Evolutionary conservation across 1,140 invertebrate species (phyloP).

Genomic region (Ptiloglossa arizonensis): DNA sequence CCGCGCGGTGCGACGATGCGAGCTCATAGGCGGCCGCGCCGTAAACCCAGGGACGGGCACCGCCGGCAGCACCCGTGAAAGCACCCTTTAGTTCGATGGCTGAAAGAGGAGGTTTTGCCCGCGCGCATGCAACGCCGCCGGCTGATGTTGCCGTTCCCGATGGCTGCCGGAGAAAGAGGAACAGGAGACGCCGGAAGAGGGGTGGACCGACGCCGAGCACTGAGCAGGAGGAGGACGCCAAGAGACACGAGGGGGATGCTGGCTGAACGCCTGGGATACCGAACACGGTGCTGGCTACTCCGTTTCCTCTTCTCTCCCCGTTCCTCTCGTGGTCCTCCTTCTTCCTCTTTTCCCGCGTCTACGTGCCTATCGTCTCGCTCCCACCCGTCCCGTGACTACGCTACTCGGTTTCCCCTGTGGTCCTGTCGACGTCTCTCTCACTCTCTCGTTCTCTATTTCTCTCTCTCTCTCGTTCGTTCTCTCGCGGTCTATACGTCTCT

Average conservation of each 20-base stretch:
- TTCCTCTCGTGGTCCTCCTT: background rate
- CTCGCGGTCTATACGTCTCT: background rate
- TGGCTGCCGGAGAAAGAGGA: conserved; percentile 28
- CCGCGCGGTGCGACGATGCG: conserved; percentile 34
- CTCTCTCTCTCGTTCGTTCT: conserved; percentile 11
- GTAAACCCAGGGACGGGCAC: conserved; percentile 27
- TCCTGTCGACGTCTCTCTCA: background rate
- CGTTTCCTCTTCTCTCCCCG: conserved; percentile 41
- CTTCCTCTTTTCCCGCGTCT: background rate
- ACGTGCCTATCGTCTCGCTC: background rate
- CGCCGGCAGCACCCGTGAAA: too few relatives aligned
- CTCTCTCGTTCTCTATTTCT: conserved; percentile 7
- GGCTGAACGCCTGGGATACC: conserved; percentile 69
- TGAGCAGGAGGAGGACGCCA: conserved; percentile 56
- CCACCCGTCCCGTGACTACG: too few relatives aligned
- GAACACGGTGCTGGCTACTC: conserved; percentile 57
- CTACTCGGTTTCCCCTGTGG: background rate
- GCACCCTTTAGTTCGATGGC: conserved; percentile 42
- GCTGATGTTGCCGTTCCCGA: conserved; percentile 22
- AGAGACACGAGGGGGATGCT: conserved; percentile 47
- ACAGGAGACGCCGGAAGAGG: conserved; percentile 30
- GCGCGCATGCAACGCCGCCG: background rate
- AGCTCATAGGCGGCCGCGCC: conserved; percentile 32
- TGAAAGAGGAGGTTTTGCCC: conserved; percentile 33
- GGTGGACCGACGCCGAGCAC: conserved; percentile 44